A percentile compares a stretch with the other conserved stretches of the same genome.
Conservation (phyloP, 2,888 invertebrate genomes). For the Chalcosyrphus nemorum region DNA sequence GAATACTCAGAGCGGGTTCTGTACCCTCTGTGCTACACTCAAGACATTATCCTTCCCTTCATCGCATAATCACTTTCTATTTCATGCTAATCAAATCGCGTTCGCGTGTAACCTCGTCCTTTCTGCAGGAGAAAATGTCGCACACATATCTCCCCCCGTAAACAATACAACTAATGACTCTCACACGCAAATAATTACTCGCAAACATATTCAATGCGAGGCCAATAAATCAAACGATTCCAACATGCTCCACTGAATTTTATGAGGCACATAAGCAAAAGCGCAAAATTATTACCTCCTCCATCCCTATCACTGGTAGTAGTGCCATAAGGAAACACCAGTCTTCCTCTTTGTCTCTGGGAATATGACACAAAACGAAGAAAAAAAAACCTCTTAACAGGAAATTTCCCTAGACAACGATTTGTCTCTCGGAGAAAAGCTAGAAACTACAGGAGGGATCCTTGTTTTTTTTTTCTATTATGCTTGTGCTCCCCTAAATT, state of each 20-base stretch:
- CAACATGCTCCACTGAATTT: slow-evolving; percentile 37
- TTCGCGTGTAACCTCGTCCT: neutral
- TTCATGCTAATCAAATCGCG: neutral
- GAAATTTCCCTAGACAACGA: slow-evolving; percentile 64
- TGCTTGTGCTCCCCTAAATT: too few species aligned
- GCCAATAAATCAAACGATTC: slow-evolving; percentile 60
- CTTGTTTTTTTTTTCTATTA: slow-evolving; percentile 8
- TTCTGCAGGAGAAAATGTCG: neutral
- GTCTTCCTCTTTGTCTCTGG: neutral
- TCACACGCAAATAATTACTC: slow-evolving; percentile 30
- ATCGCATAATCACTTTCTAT: neutral
- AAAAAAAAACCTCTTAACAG: slow-evolving; percentile 45
- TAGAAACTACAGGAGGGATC: slow-evolving; percentile 4
- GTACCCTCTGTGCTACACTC: too few species aligned
- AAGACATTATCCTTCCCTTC: too few species aligned
- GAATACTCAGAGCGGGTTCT: too few species aligned
- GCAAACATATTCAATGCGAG: slow-evolving; percentile 44
- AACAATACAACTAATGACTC: slow-evolving; percentile 33
- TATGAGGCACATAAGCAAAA: slow-evolving; percentile 32
- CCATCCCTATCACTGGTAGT: slow-evolving; percentile 16
- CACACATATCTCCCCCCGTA: slow-evolving; percentile 14
- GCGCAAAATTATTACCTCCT: slow-evolving; percentile 50
- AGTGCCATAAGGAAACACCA: slow-evolving; percentile 19
- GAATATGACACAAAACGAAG: slow-evolving; percentile 31
- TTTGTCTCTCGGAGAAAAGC: slow-evolving; percentile 46